Conservation (phyloP, 2,113 vertebrate genomes). For the human region DNA sequence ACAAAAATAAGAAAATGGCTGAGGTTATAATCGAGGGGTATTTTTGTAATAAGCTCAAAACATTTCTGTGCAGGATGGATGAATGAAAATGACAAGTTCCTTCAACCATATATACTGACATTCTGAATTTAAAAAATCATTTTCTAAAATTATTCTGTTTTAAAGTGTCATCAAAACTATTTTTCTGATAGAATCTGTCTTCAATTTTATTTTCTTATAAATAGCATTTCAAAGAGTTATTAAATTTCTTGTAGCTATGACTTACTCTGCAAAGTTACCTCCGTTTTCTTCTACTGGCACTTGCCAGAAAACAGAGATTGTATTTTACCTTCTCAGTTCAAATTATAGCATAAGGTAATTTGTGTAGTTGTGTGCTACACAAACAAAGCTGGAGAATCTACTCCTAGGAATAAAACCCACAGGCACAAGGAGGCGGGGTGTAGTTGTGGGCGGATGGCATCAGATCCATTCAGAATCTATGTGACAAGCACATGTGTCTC, state of each 20-base stretch:
- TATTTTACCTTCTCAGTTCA: neutral
- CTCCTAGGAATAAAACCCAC: neutral
- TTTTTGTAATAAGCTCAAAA: neutral
- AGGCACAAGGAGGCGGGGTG: neutral
- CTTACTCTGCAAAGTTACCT: neutral
- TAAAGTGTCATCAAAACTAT: neutral
- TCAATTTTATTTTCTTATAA: neutral
- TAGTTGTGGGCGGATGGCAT: neutral
- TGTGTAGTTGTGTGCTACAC: neutral
- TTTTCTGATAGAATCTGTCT: neutral
- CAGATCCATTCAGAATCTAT: slow-evolving; percentile 8
- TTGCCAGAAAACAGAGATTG: slow-evolving; percentile 38
- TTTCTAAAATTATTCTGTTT: neutral
- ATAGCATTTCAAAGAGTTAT: neutral
- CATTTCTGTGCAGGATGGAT: neutral
- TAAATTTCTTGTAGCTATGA: neutral
- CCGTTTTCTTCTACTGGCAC: slow-evolving; percentile 1
- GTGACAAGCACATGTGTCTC: neutral
- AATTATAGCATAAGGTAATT: neutral
- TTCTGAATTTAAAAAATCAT: neutral
- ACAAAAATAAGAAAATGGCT: neutral
- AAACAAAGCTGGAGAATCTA: slow-evolving; percentile 13
- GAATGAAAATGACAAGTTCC: neutral
- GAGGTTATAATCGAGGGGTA: neutral
- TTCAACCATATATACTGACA: neutral